Conservation (phyloP, 23 tunicate species). For the Clavelina lepadiformis region DNA sequence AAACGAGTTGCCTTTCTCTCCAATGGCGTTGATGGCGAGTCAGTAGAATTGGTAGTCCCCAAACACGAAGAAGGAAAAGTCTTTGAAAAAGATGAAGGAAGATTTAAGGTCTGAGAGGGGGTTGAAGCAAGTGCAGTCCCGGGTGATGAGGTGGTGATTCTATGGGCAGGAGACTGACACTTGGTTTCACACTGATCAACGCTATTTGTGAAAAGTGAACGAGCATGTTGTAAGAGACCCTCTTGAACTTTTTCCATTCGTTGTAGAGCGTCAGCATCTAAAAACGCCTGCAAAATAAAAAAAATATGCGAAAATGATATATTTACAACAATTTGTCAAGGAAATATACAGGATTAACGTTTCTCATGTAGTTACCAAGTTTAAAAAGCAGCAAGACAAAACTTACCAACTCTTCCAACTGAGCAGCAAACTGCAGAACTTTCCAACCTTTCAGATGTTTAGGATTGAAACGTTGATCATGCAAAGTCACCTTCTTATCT, state of each 20-base stretch:
- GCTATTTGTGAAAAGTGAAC: slow-evolving; percentile 4
- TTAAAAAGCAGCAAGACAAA: too few species aligned
- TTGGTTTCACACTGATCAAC: slow-evolving; percentile 1
- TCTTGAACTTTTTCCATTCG: slow-evolving; percentile 23
- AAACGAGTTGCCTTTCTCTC: slow-evolving; percentile 33
- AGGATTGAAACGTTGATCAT: slow-evolving; percentile 28
- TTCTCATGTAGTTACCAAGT: too few species aligned
- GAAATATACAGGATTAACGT: not conserved
- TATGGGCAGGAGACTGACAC: slow-evolving; percentile 38
- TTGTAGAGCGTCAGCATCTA: slow-evolving; percentile 31
- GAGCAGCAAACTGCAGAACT: slow-evolving; percentile 46
- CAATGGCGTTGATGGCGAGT: slow-evolving; percentile 44
- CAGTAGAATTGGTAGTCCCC: slow-evolving; percentile 1
- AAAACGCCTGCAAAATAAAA: slow-evolving; percentile 17
- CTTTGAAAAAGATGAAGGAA: slow-evolving; percentile 42
- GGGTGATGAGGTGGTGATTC: slow-evolving; percentile 6
- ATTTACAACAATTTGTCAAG: not conserved
- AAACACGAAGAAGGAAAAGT: slow-evolving; percentile 14
- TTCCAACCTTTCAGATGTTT: slow-evolving; percentile 68
- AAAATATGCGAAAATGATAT: not conserved
- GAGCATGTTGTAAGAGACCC: slow-evolving; percentile 37
- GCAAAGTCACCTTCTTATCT: slow-evolving; percentile 48
- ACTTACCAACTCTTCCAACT: slow-evolving; percentile 66
- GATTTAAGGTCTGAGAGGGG: slow-evolving; percentile 12
- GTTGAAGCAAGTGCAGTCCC: slow-evolving; percentile 19